These are phyloP conservation scores for Eulimnadia texana DNA, from an alignment of 1,140 invertebrate genomes.

Conservation along the genomic window DNA sequence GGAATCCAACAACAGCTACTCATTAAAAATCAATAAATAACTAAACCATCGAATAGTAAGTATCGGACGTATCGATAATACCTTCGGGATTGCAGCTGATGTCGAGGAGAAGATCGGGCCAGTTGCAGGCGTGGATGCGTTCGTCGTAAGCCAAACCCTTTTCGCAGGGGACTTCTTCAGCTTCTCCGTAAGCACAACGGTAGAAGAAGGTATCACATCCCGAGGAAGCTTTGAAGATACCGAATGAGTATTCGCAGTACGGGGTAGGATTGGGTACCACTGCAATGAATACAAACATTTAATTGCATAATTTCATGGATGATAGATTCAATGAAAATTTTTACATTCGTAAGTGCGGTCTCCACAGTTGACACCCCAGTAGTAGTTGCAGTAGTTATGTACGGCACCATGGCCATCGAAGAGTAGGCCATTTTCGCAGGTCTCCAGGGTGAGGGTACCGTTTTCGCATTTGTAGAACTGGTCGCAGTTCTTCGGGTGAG, in stretches of 20 bases:
- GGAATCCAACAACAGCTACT: constrained; percentile 37
- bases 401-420: constrained; percentile 77
- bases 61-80: constrained; percentile 25
- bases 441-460: constrained; percentile 73
- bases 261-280: constrained; percentile 55
- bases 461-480: constrained; percentile 82
- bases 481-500: constrained; percentile 67
- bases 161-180: constrained; percentile 61
- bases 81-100: constrained; percentile 64
- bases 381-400: constrained; percentile 83
- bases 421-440: constrained; percentile 78
- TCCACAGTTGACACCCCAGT: constrained; percentile 83
- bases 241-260: constrained; percentile 76
- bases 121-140: constrained; percentile 75
- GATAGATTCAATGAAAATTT: constrained; percentile 21
- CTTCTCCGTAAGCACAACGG: constrained; percentile 68
- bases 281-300: constrained; percentile 30
- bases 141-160: constrained; percentile 76
- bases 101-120: constrained; percentile 75
- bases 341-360: constrained; percentile 62
- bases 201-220: constrained; percentile 71
- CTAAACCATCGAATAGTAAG: background rate
- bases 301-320: background rate
- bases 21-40: no score
- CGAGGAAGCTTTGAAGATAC: constrained; percentile 54